Base-by-base conservation (phyloP, 2,888 invertebrate species). In the Netelia melanura region DNA sequence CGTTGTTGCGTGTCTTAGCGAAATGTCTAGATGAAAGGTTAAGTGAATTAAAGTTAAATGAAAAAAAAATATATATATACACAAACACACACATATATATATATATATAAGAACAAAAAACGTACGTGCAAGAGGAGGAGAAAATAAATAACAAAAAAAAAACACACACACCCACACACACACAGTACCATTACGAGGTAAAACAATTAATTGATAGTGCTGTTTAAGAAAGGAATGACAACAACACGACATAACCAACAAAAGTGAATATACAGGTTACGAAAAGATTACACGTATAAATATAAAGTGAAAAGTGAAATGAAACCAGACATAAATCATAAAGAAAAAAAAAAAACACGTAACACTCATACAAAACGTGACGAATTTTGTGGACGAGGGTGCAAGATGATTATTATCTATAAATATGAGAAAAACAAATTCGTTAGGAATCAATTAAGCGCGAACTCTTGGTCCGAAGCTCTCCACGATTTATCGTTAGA, bases 1-100 rank as follows among this genome's bases (percentile, higher is more conserved):
- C 89, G 88, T 91, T 91, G 90, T 89, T 92, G 90, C 91, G 91
- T 92, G 91, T 92, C 89, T 90, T 89, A 90, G 91, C 89, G 87
- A 90, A 89, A 87, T 85, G 85, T 82, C 38, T 85, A 85, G 79
- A 75, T 79, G 48, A 78, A 75, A 75, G 58, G 85, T 81, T 74
- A 79, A 82, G 85, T 62, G 65, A 82, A 82, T 76, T 79, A 85
- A 79, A 82, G 71, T 76, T 79, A 54, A 75, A 44, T 17, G 58
- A 44, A 52, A 48, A 48, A 76, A 76, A 70, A 21, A 43, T 65
- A 8, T 38, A 38, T 38, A 38, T 6, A 38, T 0, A 38, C 6
- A 38, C 0, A 6, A 0, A 38, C 6, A 38, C 6, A 38, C 6
- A 38, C 6, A 38, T 1, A 38, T 8, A 38, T 38, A 38, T 38